A percentile compares a stretch with the other conserved stretches of the same genome.
Conservation (phyloP, 2,888 invertebrate species). For the Hirtodrosophila duncani region DNA sequence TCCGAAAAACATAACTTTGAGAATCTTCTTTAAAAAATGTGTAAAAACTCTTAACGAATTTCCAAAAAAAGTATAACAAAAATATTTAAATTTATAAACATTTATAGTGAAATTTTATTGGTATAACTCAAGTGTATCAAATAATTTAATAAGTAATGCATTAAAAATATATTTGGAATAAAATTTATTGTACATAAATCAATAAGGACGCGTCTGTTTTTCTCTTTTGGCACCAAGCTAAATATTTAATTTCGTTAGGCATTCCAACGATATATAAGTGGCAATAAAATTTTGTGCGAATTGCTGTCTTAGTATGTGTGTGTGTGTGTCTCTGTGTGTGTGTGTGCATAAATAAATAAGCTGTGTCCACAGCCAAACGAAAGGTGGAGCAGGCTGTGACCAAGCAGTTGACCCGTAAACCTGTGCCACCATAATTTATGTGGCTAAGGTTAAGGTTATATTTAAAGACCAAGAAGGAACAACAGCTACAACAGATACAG, state of each 20-base stretch:
- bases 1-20: no score
- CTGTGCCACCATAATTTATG: constrained; percentile 26
- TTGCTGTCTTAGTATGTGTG: constrained; percentile 18
- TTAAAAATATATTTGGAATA: no score
- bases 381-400: constrained; percentile 14
- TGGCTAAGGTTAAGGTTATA: no score
- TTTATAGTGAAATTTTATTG: no score
- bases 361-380: neutral
- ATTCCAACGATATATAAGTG: constrained; percentile 47
- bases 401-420: constrained; percentile 27
- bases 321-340: constrained; percentile 4
- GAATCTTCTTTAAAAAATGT: no score
- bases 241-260: constrained; percentile 62
- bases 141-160: no score
- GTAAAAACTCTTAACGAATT: no score
- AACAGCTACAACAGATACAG: no score
- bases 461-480: no score
- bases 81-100: no score
- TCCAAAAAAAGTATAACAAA: no score
- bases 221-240: constrained; percentile 39
- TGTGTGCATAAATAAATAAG: constrained; percentile 34
- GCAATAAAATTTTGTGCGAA: constrained; percentile 46
- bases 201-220: constrained; percentile 40
- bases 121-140: no score
- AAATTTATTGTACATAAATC: constrained; percentile 58